These are phyloP conservation scores for Hippopotamus amphibius DNA, from an alignment of 2,113 vertebrate species.

Conservation along the genomic window DNA sequence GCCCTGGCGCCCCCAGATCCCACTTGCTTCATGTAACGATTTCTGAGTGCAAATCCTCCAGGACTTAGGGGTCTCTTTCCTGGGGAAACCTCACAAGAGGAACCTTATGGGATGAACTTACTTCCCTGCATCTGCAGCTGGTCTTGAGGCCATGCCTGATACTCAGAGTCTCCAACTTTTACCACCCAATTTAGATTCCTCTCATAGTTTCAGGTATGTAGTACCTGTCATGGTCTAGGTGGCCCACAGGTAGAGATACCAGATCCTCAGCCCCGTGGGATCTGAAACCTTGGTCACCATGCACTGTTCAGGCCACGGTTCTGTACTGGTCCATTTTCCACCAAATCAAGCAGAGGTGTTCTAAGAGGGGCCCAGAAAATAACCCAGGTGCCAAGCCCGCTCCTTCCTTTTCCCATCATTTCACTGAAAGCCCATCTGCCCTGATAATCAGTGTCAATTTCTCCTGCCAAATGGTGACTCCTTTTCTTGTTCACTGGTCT, in stretches of 20 bases:
- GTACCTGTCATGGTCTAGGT: background rate
- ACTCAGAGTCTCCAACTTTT: rapidly evolving
- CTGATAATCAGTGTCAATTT: rapidly evolving
- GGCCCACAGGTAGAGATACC: rapidly evolving
- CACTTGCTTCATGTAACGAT: rapidly evolving
- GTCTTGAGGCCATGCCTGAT: rapidly evolving
- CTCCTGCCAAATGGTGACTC: background rate
- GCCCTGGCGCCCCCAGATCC: background rate
- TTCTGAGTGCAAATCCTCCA: background rate
- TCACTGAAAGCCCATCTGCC: background rate
- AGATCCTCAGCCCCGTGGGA: rapidly evolving
- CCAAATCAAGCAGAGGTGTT: rapidly evolving
- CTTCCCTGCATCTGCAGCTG: rapidly evolving
- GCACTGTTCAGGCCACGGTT: rapidly evolving
- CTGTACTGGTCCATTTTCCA: too few relatives aligned
- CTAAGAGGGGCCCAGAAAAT: background rate
- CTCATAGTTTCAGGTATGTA: rapidly evolving
- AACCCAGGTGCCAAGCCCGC: rapidly evolving
- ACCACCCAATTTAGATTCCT: rapidly evolving
- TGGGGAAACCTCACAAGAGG: background rate
- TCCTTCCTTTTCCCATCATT: background rate
- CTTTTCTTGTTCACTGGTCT: background rate
- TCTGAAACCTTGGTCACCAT: background rate
- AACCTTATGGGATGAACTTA: rapidly evolving
- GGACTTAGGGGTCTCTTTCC: background rate